Percentiles rank a stretch among this genome's conserved stretches.
These are phyloP conservation scores for Trichopoda pennipes DNA, from an alignment of 2,888 invertebrate genomes.

Conservation along the genomic window DNA sequence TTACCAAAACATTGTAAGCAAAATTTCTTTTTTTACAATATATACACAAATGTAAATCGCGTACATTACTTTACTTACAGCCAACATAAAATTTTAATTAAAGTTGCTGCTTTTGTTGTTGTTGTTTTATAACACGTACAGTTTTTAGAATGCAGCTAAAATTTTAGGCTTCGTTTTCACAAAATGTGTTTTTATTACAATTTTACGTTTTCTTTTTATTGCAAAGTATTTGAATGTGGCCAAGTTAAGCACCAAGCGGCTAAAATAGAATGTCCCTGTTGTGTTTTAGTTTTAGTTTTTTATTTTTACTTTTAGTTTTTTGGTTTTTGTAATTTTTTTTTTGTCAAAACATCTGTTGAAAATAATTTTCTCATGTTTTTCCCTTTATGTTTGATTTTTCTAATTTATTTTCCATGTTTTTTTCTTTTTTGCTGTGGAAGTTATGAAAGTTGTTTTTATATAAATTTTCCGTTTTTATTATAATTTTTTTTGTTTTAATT, in stretches of 20 bases:
- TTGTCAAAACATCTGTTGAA: constrained; percentile 53
- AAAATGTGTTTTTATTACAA: not conserved
- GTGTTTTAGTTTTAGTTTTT: not conserved
- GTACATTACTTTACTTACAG: constrained; percentile 10
- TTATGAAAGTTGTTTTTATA: constrained; percentile 28
- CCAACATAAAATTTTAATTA: constrained; percentile 53
- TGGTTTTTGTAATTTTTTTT: constrained; percentile 30
- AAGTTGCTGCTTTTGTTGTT: constrained; percentile 13
- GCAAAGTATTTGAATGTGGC: not conserved
- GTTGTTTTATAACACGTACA: not conserved
- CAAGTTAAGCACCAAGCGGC: not conserved
- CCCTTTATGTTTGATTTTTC: not conserved
- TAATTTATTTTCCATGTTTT: not conserved
- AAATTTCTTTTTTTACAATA: not conserved
- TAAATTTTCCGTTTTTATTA: constrained; percentile 44
- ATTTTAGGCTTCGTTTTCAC: not conserved
- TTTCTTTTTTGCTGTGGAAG: not conserved
- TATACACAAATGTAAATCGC: not conserved
- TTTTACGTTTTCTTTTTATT: constrained; percentile 17
- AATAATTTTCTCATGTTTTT: constrained; percentile 34
- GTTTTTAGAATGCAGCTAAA: not conserved
- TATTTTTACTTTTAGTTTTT: too few species aligned
- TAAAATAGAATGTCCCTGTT: not conserved
- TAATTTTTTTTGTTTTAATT: not conserved
- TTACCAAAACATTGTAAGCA: too few species aligned